These are phyloP conservation scores for Dendrophyllia cribrosa DNA, from an alignment of 64 coral and sea anemone genomes.

Conservation along the genomic window DNA sequence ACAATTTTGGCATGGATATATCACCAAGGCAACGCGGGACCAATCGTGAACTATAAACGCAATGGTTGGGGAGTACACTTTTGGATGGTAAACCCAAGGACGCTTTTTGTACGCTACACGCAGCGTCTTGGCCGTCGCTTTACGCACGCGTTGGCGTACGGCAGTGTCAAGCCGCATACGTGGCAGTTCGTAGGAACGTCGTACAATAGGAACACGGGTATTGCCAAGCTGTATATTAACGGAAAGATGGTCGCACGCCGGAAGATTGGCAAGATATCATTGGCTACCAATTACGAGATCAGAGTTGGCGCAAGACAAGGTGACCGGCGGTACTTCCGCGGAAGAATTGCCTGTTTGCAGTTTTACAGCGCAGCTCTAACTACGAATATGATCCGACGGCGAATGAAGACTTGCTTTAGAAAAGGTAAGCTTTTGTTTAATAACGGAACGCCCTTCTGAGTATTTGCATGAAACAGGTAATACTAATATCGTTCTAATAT, in stretches of 20 bases:
- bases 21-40: conserved; percentile 10
- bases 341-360: conserved; percentile 64
- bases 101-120: conserved; percentile 64
- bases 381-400: conserved; percentile 41
- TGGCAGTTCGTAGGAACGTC: conserved; percentile 75
- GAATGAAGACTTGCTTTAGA: conserved; percentile 68
- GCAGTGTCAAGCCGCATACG: conserved; percentile 38
- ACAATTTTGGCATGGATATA: conserved; percentile 34
- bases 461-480: too few relatives aligned
- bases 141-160: conserved; percentile 12
- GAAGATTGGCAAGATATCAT: conserved; percentile 33
- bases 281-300: conserved; percentile 61
- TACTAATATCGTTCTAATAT: too few relatives aligned
- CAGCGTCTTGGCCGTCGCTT: conserved; percentile 20
- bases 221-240: conserved; percentile 58
- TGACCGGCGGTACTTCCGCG: conserved; percentile 51
- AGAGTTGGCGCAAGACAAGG: conserved; percentile 37
- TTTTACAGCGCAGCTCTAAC: conserved; percentile 53
- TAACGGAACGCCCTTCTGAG: neutral
- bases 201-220: conserved; percentile 56
- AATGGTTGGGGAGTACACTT: conserved; percentile 52
- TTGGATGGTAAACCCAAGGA: conserved; percentile 23
- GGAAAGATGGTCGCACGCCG: conserved; percentile 49
- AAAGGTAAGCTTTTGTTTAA: conserved; percentile 22
- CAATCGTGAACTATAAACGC: conserved; percentile 61